phyloP scores from a whole-genome alignment of 2,113 vertebrate genomes.

The Todiramphus chloris region DNA sequence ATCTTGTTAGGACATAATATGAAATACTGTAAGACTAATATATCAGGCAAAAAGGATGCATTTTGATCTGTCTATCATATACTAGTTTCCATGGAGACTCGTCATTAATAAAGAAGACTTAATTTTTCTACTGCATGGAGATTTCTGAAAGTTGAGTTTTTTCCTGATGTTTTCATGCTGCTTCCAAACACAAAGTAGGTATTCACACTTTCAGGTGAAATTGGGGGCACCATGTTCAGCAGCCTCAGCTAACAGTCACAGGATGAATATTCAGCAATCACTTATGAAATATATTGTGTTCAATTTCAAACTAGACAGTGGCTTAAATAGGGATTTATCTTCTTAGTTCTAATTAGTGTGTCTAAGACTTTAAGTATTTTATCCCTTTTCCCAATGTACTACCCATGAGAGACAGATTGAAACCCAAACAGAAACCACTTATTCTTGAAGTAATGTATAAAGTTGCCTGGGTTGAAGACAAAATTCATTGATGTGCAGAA shows the following conservation, averaged over 20 bases:
- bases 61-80: neutral
- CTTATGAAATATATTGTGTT: neutral
- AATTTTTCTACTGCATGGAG: neutral
- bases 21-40: neutral
- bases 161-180: neutral
- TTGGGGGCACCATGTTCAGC: fast-evolving
- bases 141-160: neutral
- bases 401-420: neutral
- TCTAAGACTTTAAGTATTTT: neutral
- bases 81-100: neutral
- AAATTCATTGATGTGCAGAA: neutral
- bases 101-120: neutral
- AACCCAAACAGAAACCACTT: neutral
- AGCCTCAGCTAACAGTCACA: neutral
- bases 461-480: neutral
- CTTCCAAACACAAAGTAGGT: neutral
- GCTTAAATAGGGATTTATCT: neutral
- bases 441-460: neutral
- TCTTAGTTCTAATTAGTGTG: neutral
- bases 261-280: neutral
- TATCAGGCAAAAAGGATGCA: neutral
- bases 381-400: neutral
- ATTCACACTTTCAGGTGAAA: neutral
- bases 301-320: neutral
- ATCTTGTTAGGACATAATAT: neutral